phyloP scores from a whole-genome alignment of 2,888 invertebrate species.

The Pterostichus madidus region DNA sequence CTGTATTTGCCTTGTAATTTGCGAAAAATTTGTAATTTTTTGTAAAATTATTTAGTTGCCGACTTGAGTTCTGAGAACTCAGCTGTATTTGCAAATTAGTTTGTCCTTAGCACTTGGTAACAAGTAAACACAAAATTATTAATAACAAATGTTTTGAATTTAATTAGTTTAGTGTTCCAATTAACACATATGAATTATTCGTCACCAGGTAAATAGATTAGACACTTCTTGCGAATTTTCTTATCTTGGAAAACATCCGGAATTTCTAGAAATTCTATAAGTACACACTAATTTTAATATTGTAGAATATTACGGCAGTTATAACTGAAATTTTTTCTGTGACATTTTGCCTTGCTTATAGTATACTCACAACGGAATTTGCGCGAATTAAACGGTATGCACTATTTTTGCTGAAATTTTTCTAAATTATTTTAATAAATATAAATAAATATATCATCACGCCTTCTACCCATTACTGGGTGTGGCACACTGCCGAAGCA shows the following conservation, averaged over 20 bases:
- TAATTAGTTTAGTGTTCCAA: constrained; percentile 53
- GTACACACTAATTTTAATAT: no score
- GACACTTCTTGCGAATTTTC: not conserved
- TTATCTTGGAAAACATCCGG: constrained; percentile 4
- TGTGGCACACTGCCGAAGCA: no score
- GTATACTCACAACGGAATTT: no score
- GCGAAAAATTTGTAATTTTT: constrained; percentile 6
- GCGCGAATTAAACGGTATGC: no score
- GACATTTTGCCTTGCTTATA: no score
- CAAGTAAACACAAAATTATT: constrained; percentile 35
- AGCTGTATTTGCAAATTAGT: constrained; percentile 55
- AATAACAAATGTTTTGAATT: constrained; percentile 40
- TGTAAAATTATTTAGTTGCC: constrained; percentile 10
- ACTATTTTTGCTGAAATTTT: no score
- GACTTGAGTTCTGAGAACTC: constrained; percentile 8
- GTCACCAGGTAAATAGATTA: constrained; percentile 44
- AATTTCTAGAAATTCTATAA: constrained; percentile 2
- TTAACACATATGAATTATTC: constrained; percentile 58
- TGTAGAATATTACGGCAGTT: no score
- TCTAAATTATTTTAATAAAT: no score
- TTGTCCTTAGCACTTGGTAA: constrained; percentile 46
- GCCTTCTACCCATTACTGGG: no score
- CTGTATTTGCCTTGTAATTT: constrained; percentile 32
- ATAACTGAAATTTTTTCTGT: no score
- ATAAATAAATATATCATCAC: no score